Percentiles rank a stretch among this genome's conserved stretches.
These are phyloP conservation scores for Ficedula albicollis DNA, from an alignment of 2,797 vertebrate genomes.

Conservation along the genomic window DNA sequence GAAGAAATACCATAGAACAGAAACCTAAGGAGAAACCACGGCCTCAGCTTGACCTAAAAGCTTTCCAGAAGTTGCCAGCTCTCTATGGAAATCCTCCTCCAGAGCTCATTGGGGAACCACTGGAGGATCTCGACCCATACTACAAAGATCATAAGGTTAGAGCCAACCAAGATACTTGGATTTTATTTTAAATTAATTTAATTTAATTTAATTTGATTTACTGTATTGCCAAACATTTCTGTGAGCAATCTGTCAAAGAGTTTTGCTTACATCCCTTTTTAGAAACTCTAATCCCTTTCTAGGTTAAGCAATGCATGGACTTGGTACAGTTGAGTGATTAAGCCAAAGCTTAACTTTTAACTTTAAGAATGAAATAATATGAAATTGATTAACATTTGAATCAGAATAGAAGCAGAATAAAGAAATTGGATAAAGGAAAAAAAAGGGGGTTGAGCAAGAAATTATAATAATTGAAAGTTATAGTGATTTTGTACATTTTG, in stretches of 20 bases:
- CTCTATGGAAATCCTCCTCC: constrained; percentile 90
- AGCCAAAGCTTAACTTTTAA: neutral
- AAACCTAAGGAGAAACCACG: constrained; percentile 72
- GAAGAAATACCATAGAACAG: constrained; percentile 37
- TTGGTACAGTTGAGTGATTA: neutral
- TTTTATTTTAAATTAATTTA: neutral
- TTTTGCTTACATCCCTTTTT: neutral
- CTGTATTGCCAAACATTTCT: neutral
- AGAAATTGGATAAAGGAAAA: neutral
- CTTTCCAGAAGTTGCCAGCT: constrained; percentile 90
- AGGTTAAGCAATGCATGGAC: neutral
- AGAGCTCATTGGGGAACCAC: constrained; percentile 87
- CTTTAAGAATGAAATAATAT: neutral
- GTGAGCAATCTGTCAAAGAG: neutral
- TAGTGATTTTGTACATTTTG: neutral
- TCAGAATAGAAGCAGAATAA: neutral
- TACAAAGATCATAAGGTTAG: constrained; percentile 88
- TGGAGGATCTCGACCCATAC: constrained; percentile 94
- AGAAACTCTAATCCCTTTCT: neutral
- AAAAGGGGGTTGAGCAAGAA: neutral
- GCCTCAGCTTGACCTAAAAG: constrained; percentile 87
- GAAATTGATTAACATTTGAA: neutral
- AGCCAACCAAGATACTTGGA: neutral
- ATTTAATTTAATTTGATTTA: too few species aligned
- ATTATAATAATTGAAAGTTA: neutral